Evolutionary conservation across 1,140 invertebrate species (phyloP), one percentile per base, ranked within the genome.

Genomic region (Chrysopa pallens): DNA sequence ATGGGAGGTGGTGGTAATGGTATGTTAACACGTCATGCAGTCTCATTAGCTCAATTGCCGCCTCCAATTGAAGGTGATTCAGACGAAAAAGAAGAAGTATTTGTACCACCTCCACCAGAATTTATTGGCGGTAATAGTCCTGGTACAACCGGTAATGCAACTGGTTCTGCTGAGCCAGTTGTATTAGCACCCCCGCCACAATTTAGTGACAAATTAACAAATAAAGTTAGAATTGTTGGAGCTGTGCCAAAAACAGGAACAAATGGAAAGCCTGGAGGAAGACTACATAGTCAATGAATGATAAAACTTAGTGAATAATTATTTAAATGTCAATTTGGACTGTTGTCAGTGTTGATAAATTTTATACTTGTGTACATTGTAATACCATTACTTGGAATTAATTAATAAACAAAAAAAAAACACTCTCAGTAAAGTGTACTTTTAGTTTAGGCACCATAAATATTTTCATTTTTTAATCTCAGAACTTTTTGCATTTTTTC

Each of bases 21-120:
- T 37, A 55, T 66, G 48, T 50, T 77, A 2, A 75, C 74, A 4
- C 68, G 75, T 48, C 75, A 78, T 53, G 78, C 78, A 4, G 81
- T 84, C 12, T 82, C 80, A 14, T 60, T 88, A 28, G 79, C 80
- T 6, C 80, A 84, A 53, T 60, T 88, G 36, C 85, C 84, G 35
- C 84, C 84, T 14, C 83, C 84, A 4, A 70, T 85, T 29, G 84
- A 87, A 56, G 75, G 74, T 42, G 79, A 82, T 41, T 66, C 72
- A 9, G 78, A 81, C 41, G 70, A 71, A 31, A 73, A 76, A 46
- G 72, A 72, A 42, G 72, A 78, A 42, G 61, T 79, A 15, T 77
- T 80, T 42, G 63, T 83, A 4, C 78, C 80, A 8, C 80, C 81
- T n/a, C 80, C 80, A n/a, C 80, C 80, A 6, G 80, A 83, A 55